Evolutionary conservation across 2,797 vertebrate species (phyloP), one percentile per base, ranked within the genome.

Genomic region (Gobionotothen gibberifrons): DNA sequence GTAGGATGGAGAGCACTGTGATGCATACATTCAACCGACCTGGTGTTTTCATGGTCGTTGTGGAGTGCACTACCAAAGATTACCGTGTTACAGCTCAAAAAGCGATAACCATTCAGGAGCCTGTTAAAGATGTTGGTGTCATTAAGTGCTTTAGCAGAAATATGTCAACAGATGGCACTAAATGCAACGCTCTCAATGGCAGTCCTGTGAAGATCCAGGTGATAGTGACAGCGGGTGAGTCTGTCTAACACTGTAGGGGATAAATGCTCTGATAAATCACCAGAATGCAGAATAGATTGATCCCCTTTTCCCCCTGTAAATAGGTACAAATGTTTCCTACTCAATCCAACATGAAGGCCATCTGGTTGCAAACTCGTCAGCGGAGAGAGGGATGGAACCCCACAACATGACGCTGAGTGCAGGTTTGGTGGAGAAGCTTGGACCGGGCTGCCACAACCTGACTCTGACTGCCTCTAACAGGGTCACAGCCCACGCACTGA

Each of bases 71-170:
- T 1, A 97, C 95, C 82, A 98, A 95, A 0, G 96, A 98, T 42
- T 98, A 98, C 97, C 96, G 97, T 0, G 97, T 98, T 61, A 92
- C 88, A 0, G 96, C 96, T n/a, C 95, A 97, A 82, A 95, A 86
- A 82, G 67, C 67, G 62, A 93, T 98, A 75, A 94, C 79, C 0
- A 85, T 99, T 12, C 93, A 88, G 42, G 96, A 97, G 12, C 94
- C 89, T 16, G 80, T 89, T 36, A 92, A 93, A 36, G 86, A 82
- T 8, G 94, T 98, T 61, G 87, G 71, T 13, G 75, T 88, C 16
- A 91, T 94, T 1, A 92, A 82, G 13, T 99, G 98, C 84, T 93
- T 93, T 46, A 91, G 93, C 90, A 83, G 81, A n/a, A 90, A 94
- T 9, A 78, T 69, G 11, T 85, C 94, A 66, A 93, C 92, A 82